Percentiles rank a stretch among this genome's conserved stretches.
Evolutionary conservation across 1,140 invertebrate species (phyloP).

Genomic region (Diachasmimorpha longicaudata): DNA sequence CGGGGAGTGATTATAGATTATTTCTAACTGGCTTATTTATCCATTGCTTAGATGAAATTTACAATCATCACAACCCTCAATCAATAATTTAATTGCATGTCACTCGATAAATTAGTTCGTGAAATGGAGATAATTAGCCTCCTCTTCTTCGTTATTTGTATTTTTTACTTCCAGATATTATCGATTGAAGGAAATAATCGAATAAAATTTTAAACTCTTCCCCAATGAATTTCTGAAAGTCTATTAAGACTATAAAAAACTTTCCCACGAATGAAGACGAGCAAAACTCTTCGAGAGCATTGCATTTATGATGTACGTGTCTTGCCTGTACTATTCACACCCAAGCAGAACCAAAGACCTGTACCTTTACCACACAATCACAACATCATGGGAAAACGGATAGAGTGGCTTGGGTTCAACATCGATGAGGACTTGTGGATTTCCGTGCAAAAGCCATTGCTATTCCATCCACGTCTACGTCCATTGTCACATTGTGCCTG

Average conservation of each 20-base stretch:
- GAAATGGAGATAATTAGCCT: background rate
- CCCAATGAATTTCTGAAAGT: background rate
- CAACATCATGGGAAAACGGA: conserved; percentile 46
- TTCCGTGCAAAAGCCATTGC: conserved; percentile 44
- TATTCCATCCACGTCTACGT: conserved; percentile 55
- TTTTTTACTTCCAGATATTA: no score
- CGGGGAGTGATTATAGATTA: background rate
- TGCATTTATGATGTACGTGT: conserved; percentile 53
- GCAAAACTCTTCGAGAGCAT: background rate
- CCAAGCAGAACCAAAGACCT: background rate
- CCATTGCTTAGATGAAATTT: background rate
- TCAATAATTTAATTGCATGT: no score
- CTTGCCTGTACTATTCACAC: conserved; percentile 42
- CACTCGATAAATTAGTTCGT: no score
- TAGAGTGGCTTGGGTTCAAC: conserved; percentile 43
- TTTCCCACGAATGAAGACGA: background rate
- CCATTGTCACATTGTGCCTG: conserved; percentile 60
- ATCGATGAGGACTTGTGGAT: background rate
- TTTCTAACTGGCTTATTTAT: background rate
- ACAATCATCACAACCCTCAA: background rate
- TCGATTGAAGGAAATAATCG: no score
- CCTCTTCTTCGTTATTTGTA: background rate
- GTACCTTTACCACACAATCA: background rate
- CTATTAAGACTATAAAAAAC: background rate
- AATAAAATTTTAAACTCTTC: no score